These are phyloP conservation scores for Clarias macrocephalus DNA, from an alignment of 2,113 vertebrate species.

Conservation along the genomic window DNA sequence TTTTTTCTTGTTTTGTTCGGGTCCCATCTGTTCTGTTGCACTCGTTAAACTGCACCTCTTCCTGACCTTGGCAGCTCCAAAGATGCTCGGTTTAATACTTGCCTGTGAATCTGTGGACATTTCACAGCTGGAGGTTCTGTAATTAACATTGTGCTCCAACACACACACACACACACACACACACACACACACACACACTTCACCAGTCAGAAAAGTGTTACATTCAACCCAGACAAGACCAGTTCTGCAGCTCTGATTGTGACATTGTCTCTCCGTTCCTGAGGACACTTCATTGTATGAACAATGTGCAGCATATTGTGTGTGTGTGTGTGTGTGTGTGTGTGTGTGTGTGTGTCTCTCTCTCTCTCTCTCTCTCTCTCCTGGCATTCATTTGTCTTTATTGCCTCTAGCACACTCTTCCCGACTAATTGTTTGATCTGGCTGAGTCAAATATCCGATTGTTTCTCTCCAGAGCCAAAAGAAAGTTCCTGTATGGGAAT, in stretches of 20 bases:
- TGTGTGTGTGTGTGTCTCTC: neutral
- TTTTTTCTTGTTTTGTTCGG: neutral
- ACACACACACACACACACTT: neutral
- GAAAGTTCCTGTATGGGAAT: neutral
- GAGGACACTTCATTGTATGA: constrained; percentile 11
- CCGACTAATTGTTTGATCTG: constrained; percentile 59
- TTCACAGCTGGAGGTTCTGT: constrained; percentile 39
- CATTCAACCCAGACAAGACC: constrained; percentile 14
- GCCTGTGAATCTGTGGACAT: constrained; percentile 37
- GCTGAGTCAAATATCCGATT: constrained; percentile 37
- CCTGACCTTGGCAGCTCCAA: constrained; percentile 39
- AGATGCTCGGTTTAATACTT: neutral
- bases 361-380: no score
- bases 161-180: neutral
- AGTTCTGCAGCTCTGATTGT: neutral
- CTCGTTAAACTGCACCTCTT: constrained; percentile 34
- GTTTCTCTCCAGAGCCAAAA: constrained; percentile 19
- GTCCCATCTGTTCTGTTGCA: constrained; percentile 41
- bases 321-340: constrained; percentile 9
- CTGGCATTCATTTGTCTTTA: constrained; percentile 50
- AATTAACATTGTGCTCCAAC: constrained; percentile 41
- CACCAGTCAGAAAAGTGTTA: constrained; percentile 15
- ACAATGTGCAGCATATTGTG: neutral
- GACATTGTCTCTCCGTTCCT: constrained; percentile 9
- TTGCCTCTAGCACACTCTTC: neutral